Base-by-base conservation (phyloP, 2,888 invertebrate species). In the Apomyelois bistriatella region DNA sequence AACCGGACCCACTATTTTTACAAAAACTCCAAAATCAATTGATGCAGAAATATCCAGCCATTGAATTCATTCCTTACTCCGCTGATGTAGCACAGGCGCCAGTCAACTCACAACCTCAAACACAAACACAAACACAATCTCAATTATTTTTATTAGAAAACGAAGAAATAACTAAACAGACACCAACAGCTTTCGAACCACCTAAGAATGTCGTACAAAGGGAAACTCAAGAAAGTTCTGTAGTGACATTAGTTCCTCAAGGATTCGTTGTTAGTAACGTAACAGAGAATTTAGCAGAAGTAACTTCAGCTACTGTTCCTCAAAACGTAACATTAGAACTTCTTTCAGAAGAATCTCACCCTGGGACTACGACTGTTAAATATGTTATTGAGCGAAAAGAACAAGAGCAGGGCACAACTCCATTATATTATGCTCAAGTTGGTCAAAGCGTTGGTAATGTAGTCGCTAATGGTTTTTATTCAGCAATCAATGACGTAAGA, bases 401-500 rank as follows among this genome's bases (percentile, higher is more conserved):
- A 56, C 70, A 74, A 40, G 58, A 53, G 13, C 61, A 64, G 36
- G 81, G 74, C 32, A 75, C 79, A 15, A 82, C 84, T 9, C 85
- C 91, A 0, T 79, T 91, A 40, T 92, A 90, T 57, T 91, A 90
- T 52, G 83, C 89, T 6, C 91, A 91, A 66, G 76, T 90, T 0
- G 85, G 85, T 13, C 85, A 81, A 70, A 82, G 76, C 42, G 76
- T 85, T 3, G 85, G 81, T 0, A 77, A 75, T 58, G 74, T 78
- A 37, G 73, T 85, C 38, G 82, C 87, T 1, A 82, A 80, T 58
- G 85, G 85, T 0, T 86, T 92, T 60, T 94, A 92, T 62, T 90
- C 93, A 0, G 91, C 93, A 0, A 77, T 94, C 30, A 93, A 93
- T 10, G 93, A 91, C 58, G 91, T 92, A 17, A 92, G 93, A 72